A percentile compares a stretch with the other conserved stretches of the same genome.
phyloP scores from a whole-genome alignment of 2,888 invertebrate species.

The Cheilosia urbana region DNA sequence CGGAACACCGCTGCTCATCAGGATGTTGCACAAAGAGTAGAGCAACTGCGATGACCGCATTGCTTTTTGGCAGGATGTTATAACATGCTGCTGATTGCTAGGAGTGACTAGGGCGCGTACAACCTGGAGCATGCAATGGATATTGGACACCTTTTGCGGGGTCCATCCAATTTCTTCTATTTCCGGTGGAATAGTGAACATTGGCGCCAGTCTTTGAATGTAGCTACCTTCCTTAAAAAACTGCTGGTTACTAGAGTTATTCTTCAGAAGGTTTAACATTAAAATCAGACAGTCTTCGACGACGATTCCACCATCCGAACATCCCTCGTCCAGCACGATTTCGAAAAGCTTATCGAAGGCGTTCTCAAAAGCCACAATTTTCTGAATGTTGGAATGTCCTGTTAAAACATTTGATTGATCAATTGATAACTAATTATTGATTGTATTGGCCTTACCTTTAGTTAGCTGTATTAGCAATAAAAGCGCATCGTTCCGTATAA shows the following conservation, averaged over 20 bases:
- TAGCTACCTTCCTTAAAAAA: conserved; percentile 99
- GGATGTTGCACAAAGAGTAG: conserved; percentile 92
- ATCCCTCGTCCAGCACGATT: conserved; percentile 95
- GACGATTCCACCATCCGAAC: conserved; percentile 97
- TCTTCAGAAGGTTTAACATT: conserved; percentile 95
- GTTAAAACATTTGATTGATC: not conserved
- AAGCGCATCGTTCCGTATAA: conserved; percentile 97
- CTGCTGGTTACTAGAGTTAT: conserved; percentile 98
- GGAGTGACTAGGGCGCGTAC: conserved; percentile 97
- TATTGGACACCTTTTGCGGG: conserved; percentile 96
- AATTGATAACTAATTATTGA: not conserved
- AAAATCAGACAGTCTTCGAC: conserved; percentile 98
- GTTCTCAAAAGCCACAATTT: conserved; percentile 99
- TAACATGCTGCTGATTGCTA: conserved; percentile 93
- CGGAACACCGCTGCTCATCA: conserved; percentile 98
- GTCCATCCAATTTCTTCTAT: conserved; percentile 92
- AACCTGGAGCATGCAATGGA: conserved; percentile 95
- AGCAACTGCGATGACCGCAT: conserved; percentile 94
- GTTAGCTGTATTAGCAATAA: conserved; percentile 96
- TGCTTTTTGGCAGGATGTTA: conserved; percentile 92
- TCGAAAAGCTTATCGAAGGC: conserved; percentile 98
- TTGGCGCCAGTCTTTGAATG: conserved; percentile 94
- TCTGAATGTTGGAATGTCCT: conserved; percentile 98
- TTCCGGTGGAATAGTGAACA: conserved; percentile 92
- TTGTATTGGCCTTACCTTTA: conserved; percentile 81